Base-by-base conservation (phyloP, 2,888 invertebrate species). In the Oscheius sp. region DNA sequence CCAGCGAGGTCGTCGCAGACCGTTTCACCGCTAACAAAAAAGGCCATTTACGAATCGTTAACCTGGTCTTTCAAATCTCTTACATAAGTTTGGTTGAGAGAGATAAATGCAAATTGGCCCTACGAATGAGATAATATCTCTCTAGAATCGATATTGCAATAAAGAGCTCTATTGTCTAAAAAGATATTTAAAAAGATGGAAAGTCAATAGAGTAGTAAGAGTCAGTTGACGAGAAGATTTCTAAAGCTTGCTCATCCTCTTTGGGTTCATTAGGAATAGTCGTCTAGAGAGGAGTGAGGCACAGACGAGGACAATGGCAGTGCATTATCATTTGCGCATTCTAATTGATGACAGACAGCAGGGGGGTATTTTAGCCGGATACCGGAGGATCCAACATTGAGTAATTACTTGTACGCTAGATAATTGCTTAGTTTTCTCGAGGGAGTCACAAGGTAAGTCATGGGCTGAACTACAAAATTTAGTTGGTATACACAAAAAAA, bases 271-370 rank as follows among this genome's bases (percentile, higher is more conserved):
- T 54, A 54, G 54, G 54, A 54, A 54, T n/a, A n/a, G 33, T n/a
- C n/a, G n/a, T n/a, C 47, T 47, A 20, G 47, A 2, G 33, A 12
- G 32, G 54, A 32, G 54, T 8, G 32, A 54, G 14, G 24, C 26
- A 51, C 33, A 47, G 47, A 47, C 17, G 26, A 41, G 62, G 47
- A 62, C 62, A 62, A 62, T 62, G 33, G 62, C 62, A 62, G 62
- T 62, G 62, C 62, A 62, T 62, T 62, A 62, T 62, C 62, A 62
- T 62, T 62, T 45, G 49, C 62, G 62, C 62, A 62, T 62, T 49
- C 62, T 62, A 62, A 62, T 62, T 62, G 62, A 24, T n/a, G 24
- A 33, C 47, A 45, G 62, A 44, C 20, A 28, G 30, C n/a, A 22
- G 45, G 32, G 32, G 20, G 14, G 41, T 17, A 17, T 41, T 20